These are phyloP conservation scores for Cantharis nigra DNA, from an alignment of 2,888 invertebrate genomes.

Conservation along the genomic window DNA sequence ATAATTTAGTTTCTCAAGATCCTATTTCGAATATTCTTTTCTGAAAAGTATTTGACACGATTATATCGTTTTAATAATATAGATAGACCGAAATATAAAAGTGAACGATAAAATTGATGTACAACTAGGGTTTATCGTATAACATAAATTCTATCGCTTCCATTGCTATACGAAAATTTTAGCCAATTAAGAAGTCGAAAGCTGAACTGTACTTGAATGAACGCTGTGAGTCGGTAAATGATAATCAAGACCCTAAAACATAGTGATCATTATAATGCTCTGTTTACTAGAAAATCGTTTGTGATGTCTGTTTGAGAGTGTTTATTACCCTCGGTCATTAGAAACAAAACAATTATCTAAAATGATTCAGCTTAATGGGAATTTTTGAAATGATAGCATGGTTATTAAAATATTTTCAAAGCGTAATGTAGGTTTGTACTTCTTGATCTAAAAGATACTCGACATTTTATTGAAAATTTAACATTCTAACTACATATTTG, in stretches of 20 bases:
- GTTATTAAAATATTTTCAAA: background rate
- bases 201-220: slow-evolving; percentile 21
- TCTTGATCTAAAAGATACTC: background rate
- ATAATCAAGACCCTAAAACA: slow-evolving; percentile 29
- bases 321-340: slow-evolving; percentile 12
- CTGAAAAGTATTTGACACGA: slow-evolving; percentile 1
- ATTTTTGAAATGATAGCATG: background rate
- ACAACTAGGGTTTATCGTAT: slow-evolving; percentile 23
- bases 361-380: background rate
- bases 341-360: background rate
- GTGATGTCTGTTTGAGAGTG: slow-evolving; percentile 23
- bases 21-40: background rate
- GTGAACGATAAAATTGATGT: slow-evolving; percentile 34
- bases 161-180: slow-evolving; percentile 30
- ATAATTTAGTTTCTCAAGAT: background rate
- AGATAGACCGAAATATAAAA: slow-evolving; percentile 25
- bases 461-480: background rate
- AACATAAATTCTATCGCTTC: slow-evolving; percentile 33
- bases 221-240: slow-evolving; percentile 28
- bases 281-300: slow-evolving; percentile 30
- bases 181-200: slow-evolving; percentile 35
- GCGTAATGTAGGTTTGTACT: background rate
- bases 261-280: slow-evolving; percentile 31
- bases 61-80: slow-evolving; percentile 24
- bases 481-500: background rate